Percentiles rank a stretch among this genome's conserved stretches.
Conservation (phyloP, 92 coral and sea anemone genomes). For the Heliopora coerulea region DNA sequence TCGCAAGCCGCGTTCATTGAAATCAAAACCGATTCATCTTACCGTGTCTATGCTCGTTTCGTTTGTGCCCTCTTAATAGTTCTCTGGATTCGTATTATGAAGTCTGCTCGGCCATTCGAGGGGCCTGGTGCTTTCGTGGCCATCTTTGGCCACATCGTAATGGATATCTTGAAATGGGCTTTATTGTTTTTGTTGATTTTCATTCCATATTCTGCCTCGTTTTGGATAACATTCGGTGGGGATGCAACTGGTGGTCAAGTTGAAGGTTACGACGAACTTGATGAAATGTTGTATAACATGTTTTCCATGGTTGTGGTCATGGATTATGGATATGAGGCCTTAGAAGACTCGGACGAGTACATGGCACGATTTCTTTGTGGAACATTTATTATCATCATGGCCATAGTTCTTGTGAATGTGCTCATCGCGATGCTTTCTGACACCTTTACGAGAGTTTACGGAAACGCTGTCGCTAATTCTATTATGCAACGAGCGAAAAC, state of each 20-base stretch:
- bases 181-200: conserved; percentile 76
- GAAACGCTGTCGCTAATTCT: conserved; percentile 94
- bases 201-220: conserved; percentile 96
- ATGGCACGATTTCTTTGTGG: conserved; percentile 97
- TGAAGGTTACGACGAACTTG: conserved; percentile 67
- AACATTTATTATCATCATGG: conserved; percentile 87
- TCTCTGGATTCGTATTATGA: conserved; percentile 88
- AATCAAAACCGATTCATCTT: conserved; percentile 25
- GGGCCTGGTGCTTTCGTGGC: conserved; percentile 93
- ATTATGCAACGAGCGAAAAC: conserved; percentile 95
- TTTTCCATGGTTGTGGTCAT: conserved; percentile 94
- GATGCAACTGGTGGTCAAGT: conserved; percentile 54
- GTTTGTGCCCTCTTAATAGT: conserved; percentile 77
- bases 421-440: conserved; percentile 96
- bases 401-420: conserved; percentile 80
- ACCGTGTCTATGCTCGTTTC: conserved; percentile 61
- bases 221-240: conserved; percentile 92
- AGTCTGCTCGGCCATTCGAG: conserved; percentile 90
- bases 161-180: conserved; percentile 77
- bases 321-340: conserved; percentile 82
- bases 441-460: conserved; percentile 94
- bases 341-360: conserved; percentile 66
- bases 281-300: conserved; percentile 85
- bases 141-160: conserved; percentile 80
- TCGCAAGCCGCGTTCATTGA: conserved; percentile 56